Evolutionary conservation across 1,140 invertebrate species (phyloP), one percentile per base, ranked within the genome.

Genomic region (Hylaeus volcanicus): DNA sequence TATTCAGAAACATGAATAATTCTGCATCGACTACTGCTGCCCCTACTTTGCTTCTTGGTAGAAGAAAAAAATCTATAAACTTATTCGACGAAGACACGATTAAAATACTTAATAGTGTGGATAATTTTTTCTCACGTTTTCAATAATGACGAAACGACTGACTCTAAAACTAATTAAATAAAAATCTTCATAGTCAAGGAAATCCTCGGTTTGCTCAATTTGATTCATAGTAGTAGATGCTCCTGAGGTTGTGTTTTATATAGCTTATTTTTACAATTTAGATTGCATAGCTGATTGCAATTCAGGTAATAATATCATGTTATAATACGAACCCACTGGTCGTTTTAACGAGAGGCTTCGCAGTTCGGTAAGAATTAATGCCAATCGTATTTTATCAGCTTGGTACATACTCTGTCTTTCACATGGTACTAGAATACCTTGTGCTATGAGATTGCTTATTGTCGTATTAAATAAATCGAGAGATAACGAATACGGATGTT

Each of bases 401-500:
- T 56, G 78, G 73, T 93, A 93, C 45, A 86, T 41, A 74, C 83
- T 56, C 14, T 53, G 61, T 63, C 82, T 86, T 15, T 81, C 78
- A 2, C 66, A 53, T 37, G 82, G 8, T n/a, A 76, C 75, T 48
- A 91, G 41, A 43, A 89, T 86, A 75, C 84, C 89, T 76, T 88
- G 82, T 37, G 83, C 66, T 66, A 83, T 43, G 68, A 94, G 89
- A 81, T 89, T 92, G 9, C 79, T 79, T 73, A 93, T 71, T 51
- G 92, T 89, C 3, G 91, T 88, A 58, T 86, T 84, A 70, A 91
- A 91, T 12, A 93, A 79, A 85, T 94, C 93, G 9, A 93, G 87
- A 0, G 92, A 90, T 37, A 94, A 84, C 11, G 89, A 91, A 56
- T 93, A 94, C 0, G 92, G 92, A 78, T 93, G 91, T 56, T 86